Evolutionary conservation across 2,797 vertebrate genomes (phyloP), one percentile per base, ranked within the genome.

Genomic region (Rhinichthys osculus): DNA sequence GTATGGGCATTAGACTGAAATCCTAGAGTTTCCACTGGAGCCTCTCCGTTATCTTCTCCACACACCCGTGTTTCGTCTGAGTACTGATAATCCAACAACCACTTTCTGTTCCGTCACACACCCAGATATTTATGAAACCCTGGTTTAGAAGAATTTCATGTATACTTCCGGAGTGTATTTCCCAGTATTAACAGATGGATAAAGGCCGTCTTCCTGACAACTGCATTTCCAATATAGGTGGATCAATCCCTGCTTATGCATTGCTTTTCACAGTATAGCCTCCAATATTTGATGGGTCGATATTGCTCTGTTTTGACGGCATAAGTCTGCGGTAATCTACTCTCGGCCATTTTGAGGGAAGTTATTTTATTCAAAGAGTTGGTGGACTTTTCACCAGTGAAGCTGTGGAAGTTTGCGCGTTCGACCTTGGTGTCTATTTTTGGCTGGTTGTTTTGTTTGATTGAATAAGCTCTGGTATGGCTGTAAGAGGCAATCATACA

Each of bases 221-320:
- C 91, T 89, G 90, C 89, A 90, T 93, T 93, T 93, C 89, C 89
- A 88, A 83, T 92, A 88, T 54, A 85, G 64, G 82, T 90, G 90
- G 92, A 93, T 94, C 92, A 93, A 90, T 92, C 90, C 83, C 7
- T 4, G 78, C 83, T 90, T 90, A 91, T 91, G 91, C 91, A 87
- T 91, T 93, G 89, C 91, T 92, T 91, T 93, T 94, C 90, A 85
- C 50, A 85, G 72, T 66, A 27, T 27, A 70, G 74, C 86, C 82
- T 88, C 93, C 88, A 92, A 95, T 94, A 93, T 92, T 92, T 94
- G 88, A 94, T 94, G 91, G 85, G 47, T 89, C 82, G 81, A 87
- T 93, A 92, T 88, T 91, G 88, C 92, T 27, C 57, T 89, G 89
- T 89, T 90, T 88, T 84, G 80, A 88, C 52, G 81, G 87, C 82